Conservation (phyloP, 2,888 invertebrate species). For the Timema podura region DNA sequence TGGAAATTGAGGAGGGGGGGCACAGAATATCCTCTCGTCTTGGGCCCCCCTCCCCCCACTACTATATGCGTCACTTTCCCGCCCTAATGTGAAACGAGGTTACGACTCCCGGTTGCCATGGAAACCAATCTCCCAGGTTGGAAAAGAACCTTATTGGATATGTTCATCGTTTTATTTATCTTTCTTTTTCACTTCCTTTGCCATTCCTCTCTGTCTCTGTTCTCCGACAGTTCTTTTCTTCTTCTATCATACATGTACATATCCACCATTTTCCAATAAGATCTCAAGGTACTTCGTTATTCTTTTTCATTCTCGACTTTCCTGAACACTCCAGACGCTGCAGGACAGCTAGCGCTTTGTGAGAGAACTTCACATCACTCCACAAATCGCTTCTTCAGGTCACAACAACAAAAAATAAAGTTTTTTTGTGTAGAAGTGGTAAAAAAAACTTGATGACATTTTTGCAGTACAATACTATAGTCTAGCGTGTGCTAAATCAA, state of each 20-base stretch:
- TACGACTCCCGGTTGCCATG: conserved; percentile 28
- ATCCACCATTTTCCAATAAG: conserved; percentile 23
- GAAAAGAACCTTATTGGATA: conserved; percentile 30
- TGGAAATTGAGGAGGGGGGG: neutral
- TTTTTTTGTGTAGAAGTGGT: too few species aligned
- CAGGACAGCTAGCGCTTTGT: too few species aligned
- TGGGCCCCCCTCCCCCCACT: conserved; percentile 4
- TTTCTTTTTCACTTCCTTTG: conserved; percentile 16
- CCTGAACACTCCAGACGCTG: too few species aligned
- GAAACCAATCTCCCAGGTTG: conserved; percentile 26
- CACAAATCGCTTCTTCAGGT: too few species aligned
- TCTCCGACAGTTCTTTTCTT: neutral
- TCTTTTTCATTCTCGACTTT: too few species aligned
- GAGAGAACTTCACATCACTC: too few species aligned
- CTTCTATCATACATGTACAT: conserved; percentile 9
- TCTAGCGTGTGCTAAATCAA: too few species aligned
- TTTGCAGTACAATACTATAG: too few species aligned
- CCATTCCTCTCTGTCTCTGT: neutral
- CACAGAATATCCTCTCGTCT: too few species aligned
- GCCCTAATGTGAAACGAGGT: conserved; percentile 29
- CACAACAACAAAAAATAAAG: too few species aligned
- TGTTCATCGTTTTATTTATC: conserved; percentile 29
- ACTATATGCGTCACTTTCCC: conserved; percentile 24
- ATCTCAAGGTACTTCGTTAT: too few species aligned
- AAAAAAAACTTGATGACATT: too few species aligned